phyloP scores from a whole-genome alignment of 2,888 invertebrate species.

The Agrenia bidenticulata region DNA sequence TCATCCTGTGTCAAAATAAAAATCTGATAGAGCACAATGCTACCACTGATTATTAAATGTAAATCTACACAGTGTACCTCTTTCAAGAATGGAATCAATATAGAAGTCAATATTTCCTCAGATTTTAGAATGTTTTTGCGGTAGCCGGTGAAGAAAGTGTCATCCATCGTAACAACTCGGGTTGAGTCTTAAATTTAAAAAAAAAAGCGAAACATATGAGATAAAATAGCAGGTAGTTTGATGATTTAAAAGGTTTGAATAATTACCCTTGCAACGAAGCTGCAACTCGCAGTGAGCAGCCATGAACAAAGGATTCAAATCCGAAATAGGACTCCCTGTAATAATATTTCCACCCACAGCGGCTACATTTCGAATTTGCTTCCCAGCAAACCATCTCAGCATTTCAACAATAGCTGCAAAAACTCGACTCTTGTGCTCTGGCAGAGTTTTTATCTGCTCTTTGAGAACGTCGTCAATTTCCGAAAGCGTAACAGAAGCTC shows the following conservation, averaged over 20 bases:
- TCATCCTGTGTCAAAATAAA: conserved; percentile 60
- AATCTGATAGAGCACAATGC: no score
- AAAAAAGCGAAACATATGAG: not conserved
- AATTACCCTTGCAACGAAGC: conserved; percentile 61
- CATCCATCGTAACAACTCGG: conserved; percentile 68
- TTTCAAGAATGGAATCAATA: conserved; percentile 74
- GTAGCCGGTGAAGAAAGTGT: conserved; percentile 82
- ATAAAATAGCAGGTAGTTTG: conserved; percentile 33
- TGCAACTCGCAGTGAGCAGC: conserved; percentile 70
- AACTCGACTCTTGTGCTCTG: conserved; percentile 64
- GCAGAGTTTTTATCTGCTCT: conserved; percentile 37
- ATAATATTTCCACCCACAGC: conserved; percentile 92
- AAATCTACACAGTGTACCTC: conserved; percentile 54
- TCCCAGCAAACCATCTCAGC: conserved; percentile 90
- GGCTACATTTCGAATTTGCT: conserved; percentile 55
- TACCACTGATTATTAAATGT: not conserved
- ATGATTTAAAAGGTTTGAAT: not conserved
- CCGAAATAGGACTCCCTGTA: conserved; percentile 94
- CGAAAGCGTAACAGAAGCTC: conserved; percentile 75
- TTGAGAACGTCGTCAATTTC: conserved; percentile 64
- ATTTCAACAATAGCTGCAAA: conserved; percentile 75
- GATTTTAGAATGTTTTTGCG: conserved; percentile 71
- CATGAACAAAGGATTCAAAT: conserved; percentile 88
- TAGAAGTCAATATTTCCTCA: conserved; percentile 76
- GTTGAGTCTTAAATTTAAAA: no score